Percentiles rank a stretch among this genome's conserved stretches.
Conservation (phyloP, 2,888 invertebrate genomes). For the Elysia crispata region DNA sequence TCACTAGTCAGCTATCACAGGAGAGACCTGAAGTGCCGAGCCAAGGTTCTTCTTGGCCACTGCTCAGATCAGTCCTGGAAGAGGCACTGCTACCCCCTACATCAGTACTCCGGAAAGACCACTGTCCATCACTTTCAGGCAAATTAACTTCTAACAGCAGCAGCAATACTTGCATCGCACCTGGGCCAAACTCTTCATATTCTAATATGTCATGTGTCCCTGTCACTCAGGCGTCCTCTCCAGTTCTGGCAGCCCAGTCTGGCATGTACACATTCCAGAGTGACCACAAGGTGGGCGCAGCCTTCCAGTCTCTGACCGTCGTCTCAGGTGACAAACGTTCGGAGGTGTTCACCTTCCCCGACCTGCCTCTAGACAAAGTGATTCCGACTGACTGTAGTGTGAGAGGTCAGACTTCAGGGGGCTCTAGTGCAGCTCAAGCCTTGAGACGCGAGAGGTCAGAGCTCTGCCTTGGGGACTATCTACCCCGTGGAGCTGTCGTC, state of each 20-base stretch:
- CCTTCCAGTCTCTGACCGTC: conserved; percentile 14
- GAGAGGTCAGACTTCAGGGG: too few relatives aligned
- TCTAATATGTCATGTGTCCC: background rate
- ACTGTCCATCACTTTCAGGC: too few relatives aligned
- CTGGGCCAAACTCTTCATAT: background rate
- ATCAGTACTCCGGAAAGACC: background rate
- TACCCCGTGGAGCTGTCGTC: conserved; percentile 38
- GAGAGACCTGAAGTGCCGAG: background rate
- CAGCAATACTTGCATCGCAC: background rate
- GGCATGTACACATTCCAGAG: conserved; percentile 29
- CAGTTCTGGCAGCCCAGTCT: background rate
- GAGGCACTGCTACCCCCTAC: background rate
- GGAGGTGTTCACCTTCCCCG: too few relatives aligned
- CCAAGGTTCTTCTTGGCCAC: background rate
- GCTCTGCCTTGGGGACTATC: conserved; percentile 40
- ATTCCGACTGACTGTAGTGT: too few relatives aligned
- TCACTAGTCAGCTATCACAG: too few relatives aligned
- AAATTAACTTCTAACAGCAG: background rate
- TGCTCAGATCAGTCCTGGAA: background rate
- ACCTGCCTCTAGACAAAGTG: too few relatives aligned
- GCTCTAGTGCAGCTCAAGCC: too few relatives aligned
- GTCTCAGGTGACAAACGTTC: too few relatives aligned
- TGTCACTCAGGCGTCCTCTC: background rate
- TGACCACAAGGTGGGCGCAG: conserved; percentile 18
- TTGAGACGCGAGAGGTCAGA: conserved; percentile 6